phyloP scores from a whole-genome alignment of 2,113 vertebrate genomes.

The Struthio camelus region DNA sequence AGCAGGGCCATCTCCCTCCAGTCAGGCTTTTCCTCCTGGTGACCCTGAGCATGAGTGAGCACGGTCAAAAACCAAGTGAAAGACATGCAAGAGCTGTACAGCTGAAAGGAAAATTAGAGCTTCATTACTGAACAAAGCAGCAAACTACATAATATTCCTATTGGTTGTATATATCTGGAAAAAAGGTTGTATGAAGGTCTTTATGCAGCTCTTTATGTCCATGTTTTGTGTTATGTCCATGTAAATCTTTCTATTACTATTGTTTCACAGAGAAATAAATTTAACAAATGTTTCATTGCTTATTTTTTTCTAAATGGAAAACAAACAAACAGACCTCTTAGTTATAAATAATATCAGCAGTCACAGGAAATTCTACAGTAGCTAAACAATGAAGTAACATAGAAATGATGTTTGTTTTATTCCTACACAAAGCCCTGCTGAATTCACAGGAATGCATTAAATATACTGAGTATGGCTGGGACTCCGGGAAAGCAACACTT shows the following conservation, averaged over 20 bases:
- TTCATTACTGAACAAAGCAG: slow-evolving; percentile 12
- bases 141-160: not conserved
- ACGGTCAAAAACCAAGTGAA: not conserved
- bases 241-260: slow-evolving; percentile 46
- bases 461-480: not conserved
- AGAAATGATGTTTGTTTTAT: slow-evolving; percentile 24
- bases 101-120: slow-evolving; percentile 11
- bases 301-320: slow-evolving; percentile 40
- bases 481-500: not conserved
- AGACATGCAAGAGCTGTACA: not conserved
- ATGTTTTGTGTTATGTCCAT: slow-evolving; percentile 4
- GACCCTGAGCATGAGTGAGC: not conserved
- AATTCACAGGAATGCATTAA: slow-evolving; percentile 18
- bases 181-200: not conserved
- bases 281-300: slow-evolving; percentile 26
- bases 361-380: slow-evolving; percentile 29
- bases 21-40: not conserved
- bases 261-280: slow-evolving; percentile 45
- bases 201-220: not conserved
- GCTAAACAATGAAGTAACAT: slow-evolving; percentile 43
- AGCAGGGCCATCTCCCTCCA: not conserved
- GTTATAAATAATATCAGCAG: slow-evolving; percentile 58
- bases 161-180: not conserved
- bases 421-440: not conserved
- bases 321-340: slow-evolving; percentile 33